Evolutionary conservation across 2,113 vertebrate genomes (phyloP).

Genomic region (Microtus oregoni): DNA sequence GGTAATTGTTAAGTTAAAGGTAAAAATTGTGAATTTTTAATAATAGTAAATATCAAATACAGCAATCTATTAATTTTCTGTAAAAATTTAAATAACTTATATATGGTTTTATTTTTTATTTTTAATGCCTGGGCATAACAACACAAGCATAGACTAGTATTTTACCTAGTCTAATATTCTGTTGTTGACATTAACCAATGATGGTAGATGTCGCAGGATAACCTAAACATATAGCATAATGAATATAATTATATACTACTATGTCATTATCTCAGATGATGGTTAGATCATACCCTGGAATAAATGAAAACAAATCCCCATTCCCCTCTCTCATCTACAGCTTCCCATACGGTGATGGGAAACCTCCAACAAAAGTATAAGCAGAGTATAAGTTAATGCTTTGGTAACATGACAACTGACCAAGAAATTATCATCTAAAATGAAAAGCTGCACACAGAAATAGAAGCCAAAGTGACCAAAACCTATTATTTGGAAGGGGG

Average conservation of each 20-base stretch:
- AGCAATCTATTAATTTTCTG: conserved; percentile 36
- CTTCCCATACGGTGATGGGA: conserved; percentile 48
- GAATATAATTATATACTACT: not conserved
- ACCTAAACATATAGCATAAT: conserved; percentile 44
- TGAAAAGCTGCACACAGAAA: conserved; percentile 1
- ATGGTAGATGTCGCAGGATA: not conserved
- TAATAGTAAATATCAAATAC: conserved; percentile 58
- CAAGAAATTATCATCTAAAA: conserved; percentile 54
- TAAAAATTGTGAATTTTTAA: conserved; percentile 12
- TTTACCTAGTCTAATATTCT: conserved; percentile 10
- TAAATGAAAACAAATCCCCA: conserved; percentile 64
- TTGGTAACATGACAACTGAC: conserved; percentile 34
- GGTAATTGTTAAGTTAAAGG: conserved; percentile 5
- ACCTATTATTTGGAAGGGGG: not conserved
- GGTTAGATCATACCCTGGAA: conserved; percentile 41
- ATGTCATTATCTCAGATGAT: conserved; percentile 41
- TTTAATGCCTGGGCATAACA: conserved; percentile 4
- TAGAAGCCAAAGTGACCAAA: conserved; percentile 30
- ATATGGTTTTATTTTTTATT: conserved; percentile 55
- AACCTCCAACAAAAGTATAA: conserved; percentile 40
- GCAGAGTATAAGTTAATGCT: not conserved
- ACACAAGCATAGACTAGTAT: not conserved
- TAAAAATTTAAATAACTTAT: conserved; percentile 52
- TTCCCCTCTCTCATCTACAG: conserved; percentile 6
- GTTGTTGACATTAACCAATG: conserved; percentile 36